Percentiles rank a stretch among this genome's conserved stretches.
These are phyloP conservation scores for Amiota mariae DNA, from an alignment of 2,888 invertebrate species.

Conservation along the genomic window DNA sequence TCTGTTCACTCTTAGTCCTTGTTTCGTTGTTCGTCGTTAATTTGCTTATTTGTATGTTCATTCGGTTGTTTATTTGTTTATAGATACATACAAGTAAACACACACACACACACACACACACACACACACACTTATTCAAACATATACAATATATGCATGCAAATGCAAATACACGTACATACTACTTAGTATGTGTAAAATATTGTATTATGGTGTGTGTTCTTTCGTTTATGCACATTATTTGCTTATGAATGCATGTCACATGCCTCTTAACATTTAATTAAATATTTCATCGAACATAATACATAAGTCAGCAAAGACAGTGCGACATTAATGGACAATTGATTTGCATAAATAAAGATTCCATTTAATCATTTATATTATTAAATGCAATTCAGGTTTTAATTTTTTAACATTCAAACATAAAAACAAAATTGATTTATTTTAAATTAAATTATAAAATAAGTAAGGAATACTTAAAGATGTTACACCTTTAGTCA, in stretches of 20 bases:
- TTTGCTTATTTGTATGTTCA: constrained; percentile 18
- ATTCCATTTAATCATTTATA: neutral
- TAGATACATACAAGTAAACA: neutral
- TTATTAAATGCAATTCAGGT: neutral
- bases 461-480: no score
- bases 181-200: no score
- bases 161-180: no score
- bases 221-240: neutral
- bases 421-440: neutral
- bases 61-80: constrained; percentile 23
- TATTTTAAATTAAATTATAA: no score
- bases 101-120: neutral
- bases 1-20: neutral
- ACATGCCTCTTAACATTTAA: neutral
- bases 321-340: neutral
- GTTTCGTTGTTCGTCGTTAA: constrained; percentile 11
- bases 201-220: no score
- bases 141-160: neutral
- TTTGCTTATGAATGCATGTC: neutral
- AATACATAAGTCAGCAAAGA: neutral
- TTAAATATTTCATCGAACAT: constrained; percentile 5
- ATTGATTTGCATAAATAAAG: constrained; percentile 1
- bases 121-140: no score
- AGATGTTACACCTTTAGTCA: no score
- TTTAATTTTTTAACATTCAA: neutral